Percentiles rank a stretch among this genome's conserved stretches.
phyloP scores from a whole-genome alignment of 2,888 invertebrate species.

The Orthosia gracilis region DNA sequence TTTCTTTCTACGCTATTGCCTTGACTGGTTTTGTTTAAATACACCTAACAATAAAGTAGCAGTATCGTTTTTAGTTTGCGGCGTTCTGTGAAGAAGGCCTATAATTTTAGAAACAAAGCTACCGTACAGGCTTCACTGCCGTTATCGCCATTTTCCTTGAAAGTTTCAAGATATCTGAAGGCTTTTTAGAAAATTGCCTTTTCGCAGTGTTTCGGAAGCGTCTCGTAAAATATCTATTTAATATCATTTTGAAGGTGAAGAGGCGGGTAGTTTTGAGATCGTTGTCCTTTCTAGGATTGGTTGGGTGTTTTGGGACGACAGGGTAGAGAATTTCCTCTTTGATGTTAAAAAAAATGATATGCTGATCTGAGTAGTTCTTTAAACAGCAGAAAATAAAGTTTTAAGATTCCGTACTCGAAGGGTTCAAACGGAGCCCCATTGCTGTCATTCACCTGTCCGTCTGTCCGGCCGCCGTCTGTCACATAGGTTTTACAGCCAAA shows the following conservation, averaged over 20 bases:
- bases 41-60: background rate
- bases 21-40: conserved; percentile 1
- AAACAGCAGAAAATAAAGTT: too few relatives aligned
- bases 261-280: background rate
- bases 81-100: background rate
- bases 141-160: conserved; percentile 30
- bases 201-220: conserved; percentile 28
- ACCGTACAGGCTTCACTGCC: background rate
- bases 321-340: background rate
- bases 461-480: too few relatives aligned
- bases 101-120: conserved; percentile 38
- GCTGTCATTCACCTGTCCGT: too few relatives aligned
- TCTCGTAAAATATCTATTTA: conserved; percentile 55
- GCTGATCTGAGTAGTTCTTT: rapidly evolving
- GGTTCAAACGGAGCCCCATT: too few relatives aligned
- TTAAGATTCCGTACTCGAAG: too few relatives aligned
- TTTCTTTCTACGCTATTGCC: background rate
- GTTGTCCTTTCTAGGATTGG: background rate
- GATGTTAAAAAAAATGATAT: background rate
- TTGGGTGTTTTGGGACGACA: background rate
- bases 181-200: conserved; percentile 61
- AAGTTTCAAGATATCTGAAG: conserved; percentile 48
- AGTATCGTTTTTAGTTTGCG: background rate
- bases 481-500: too few relatives aligned
- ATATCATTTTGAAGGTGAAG: conserved; percentile 34